Evolutionary conservation across 2,113 vertebrate species (phyloP), one percentile per base, ranked within the genome.

Genomic region (Chaenocephalus aceratus): DNA sequence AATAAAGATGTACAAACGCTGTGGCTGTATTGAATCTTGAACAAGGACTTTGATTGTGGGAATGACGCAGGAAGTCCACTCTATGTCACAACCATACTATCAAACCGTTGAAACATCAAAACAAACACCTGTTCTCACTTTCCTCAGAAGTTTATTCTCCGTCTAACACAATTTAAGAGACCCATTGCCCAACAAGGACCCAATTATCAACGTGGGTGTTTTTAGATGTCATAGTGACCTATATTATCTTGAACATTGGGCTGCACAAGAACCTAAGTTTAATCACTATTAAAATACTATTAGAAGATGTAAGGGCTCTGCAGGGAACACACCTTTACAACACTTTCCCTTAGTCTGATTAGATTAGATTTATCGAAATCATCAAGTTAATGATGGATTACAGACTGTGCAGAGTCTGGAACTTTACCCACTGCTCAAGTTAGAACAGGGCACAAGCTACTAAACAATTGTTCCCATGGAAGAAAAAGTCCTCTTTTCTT

Each of bases 211-310:
- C 77, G 74, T 72, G 16, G 65, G 49, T 21, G 51, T 72, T 72
- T 18, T 44, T 65, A 4, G 48, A 81, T 23, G 65, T 67, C 49
- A 67, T 87, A 83, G 86, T 82, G 76, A 77, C 21, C 51, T 64
- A 75, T 30, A 23, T 46, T 73, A 73, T 79, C 70, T 72, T 46
- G 18, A 72, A 73, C 48, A 60, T 51, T 67, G 67, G 21, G 15
- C 56, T 49, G 59, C 75, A 67, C 16, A 46, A 75, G 68, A 49
- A 66, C 64, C 60, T 21, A 52, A 69, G 77, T 76, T 54, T 46
- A 82, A 75, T 84, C 30, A 46, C 57, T 69, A n/a, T 62, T 70
- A 52, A 64, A 79, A 18, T 59, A 45, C 18, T 45, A 62, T 74
- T 63, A 63, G 56, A 83, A 72, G 59, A 77, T 79, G 44, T 45